Evolutionary conservation across 2,797 vertebrate genomes (phyloP).

Genomic region (Melanotaenia pygmaea): DNA sequence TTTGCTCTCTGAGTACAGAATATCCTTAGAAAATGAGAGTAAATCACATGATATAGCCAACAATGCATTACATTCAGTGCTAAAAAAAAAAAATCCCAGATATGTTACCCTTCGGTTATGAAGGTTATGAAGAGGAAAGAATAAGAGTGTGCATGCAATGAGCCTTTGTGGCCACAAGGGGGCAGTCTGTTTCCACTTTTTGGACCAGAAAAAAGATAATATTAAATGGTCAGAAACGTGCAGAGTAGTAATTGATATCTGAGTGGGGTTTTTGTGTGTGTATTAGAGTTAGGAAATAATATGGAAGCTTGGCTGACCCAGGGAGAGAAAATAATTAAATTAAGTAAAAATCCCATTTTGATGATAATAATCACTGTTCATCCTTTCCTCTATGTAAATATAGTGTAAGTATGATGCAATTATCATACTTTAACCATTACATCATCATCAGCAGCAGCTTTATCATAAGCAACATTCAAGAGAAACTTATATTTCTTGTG

Average conservation of each 20-base stretch:
- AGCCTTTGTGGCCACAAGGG: slow-evolving; percentile 46
- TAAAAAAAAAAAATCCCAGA: not conserved
- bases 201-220: not conserved
- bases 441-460: not conserved
- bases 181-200: slow-evolving; percentile 6
- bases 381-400: not conserved
- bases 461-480: not conserved
- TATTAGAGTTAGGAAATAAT: not conserved
- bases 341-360: not conserved
- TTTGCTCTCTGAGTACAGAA: slow-evolving; percentile 19
- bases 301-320: not conserved
- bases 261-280: not conserved
- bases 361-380: not conserved
- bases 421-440: not conserved
- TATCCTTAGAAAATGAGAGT: not conserved
- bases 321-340: not conserved
- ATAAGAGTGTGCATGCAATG: slow-evolving; percentile 13
- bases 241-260: not conserved
- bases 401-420: not conserved
- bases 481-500: not conserved
- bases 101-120: not conserved
- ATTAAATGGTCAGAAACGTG: not conserved
- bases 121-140: not conserved
- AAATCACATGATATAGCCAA: slow-evolving; percentile 46
- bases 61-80: slow-evolving; percentile 35